Percentiles rank a stretch among this genome's conserved stretches.
These are phyloP conservation scores for Aramus guarauna DNA, from an alignment of 2,113 vertebrate genomes.

Conservation along the genomic window DNA sequence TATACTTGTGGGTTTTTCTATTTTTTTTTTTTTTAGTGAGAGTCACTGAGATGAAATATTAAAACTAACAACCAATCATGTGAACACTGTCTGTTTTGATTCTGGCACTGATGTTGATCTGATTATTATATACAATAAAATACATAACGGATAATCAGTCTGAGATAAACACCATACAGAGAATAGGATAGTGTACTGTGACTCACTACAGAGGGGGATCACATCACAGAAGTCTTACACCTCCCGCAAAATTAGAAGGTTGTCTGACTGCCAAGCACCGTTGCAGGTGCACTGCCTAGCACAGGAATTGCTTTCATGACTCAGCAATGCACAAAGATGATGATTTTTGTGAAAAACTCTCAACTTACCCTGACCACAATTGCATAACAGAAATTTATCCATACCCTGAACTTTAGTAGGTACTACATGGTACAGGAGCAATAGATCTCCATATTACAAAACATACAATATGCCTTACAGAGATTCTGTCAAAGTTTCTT, in stretches of 20 bases:
- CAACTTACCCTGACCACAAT: background rate
- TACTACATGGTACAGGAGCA: background rate
- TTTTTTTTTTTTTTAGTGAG: background rate
- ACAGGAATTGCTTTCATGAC: background rate
- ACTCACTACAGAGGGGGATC: background rate
- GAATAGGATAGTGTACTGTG: background rate
- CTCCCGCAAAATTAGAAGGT: background rate
- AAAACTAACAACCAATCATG: background rate
- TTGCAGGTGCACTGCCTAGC: background rate
- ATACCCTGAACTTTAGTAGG: background rate
- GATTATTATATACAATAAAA: background rate
- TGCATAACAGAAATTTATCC: background rate
- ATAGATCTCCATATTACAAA: background rate
- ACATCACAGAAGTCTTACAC: background rate
- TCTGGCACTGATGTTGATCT: background rate
- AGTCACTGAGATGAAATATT: background rate
- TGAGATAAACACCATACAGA: background rate
- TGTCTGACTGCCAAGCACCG: background rate
- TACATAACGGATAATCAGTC: background rate
- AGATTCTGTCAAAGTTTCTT: background rate
- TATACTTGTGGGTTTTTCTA: rapidly evolving
- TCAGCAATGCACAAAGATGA: background rate
- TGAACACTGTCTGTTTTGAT: background rate
- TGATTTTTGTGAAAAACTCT: background rate
- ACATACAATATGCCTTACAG: background rate